These are phyloP conservation scores for Antigone vipio DNA, from an alignment of 2,113 vertebrate genomes.

Conservation along the genomic window DNA sequence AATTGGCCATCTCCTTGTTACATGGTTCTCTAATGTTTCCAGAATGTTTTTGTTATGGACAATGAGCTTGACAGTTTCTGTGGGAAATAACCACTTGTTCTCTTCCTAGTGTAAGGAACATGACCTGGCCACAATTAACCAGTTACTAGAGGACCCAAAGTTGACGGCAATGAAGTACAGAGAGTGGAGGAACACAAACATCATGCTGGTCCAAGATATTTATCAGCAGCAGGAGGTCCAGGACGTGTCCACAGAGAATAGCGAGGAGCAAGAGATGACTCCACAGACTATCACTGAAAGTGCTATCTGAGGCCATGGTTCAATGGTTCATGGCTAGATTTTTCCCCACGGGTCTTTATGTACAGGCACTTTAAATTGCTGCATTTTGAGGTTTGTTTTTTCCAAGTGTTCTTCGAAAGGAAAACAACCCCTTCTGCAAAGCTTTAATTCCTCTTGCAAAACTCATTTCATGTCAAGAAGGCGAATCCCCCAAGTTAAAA, in stretches of 20 bases:
- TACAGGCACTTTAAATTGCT: slow-evolving; percentile 11
- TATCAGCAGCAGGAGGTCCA: slow-evolving; percentile 61
- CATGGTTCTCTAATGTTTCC: background rate
- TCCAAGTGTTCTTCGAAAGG: background rate
- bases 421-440: background rate
- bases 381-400: background rate
- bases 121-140: slow-evolving; percentile 88
- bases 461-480: background rate
- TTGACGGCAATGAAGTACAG: slow-evolving; percentile 86
- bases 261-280: slow-evolving; percentile 11
- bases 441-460: background rate
- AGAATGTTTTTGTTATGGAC: background rate
- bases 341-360: rapidly evolving
- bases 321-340: background rate
- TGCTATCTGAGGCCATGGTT: slow-evolving; percentile 52
- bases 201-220: slow-evolving; percentile 86
- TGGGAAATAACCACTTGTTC: background rate
- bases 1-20: background rate
- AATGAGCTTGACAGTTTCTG: background rate
- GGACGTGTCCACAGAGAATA: slow-evolving; percentile 31
- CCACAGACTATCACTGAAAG: slow-evolving; percentile 52
- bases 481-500: background rate
- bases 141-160: slow-evolving; percentile 81
- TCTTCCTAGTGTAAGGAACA: slow-evolving; percentile 88
- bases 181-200: slow-evolving; percentile 89